Conservation (phyloP, 1,140 invertebrate species). For the Drosophila sulfurigaster region DNA sequence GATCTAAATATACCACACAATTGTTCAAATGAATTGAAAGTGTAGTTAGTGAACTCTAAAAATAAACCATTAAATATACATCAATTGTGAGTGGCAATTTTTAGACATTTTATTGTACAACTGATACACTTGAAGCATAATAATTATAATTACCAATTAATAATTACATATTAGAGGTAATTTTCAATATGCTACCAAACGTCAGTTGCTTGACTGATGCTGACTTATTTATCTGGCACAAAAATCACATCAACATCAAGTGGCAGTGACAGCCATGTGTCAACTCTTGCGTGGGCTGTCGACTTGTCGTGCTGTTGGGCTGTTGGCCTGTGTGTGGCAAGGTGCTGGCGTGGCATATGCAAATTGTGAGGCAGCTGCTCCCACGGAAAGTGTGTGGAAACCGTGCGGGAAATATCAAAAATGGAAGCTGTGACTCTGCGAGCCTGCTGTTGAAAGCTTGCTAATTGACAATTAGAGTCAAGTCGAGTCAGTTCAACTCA, state of each 20-base stretch:
- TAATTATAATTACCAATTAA: slow-evolving; percentile 37
- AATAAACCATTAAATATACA: background rate
- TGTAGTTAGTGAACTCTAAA: too few species aligned
- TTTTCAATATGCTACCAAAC: slow-evolving; percentile 68
- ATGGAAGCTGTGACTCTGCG: slow-evolving; percentile 64
- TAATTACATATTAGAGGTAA: slow-evolving; percentile 37
- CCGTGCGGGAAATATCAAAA: slow-evolving; percentile 42
- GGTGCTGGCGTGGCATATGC: slow-evolving; percentile 37
- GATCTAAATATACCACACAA: background rate
- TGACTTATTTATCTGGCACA: slow-evolving; percentile 40
- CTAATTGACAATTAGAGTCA: slow-evolving; percentile 73
- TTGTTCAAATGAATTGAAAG: too few species aligned
- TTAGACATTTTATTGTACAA: background rate
- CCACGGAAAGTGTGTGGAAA: slow-evolving; percentile 43
- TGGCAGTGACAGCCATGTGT: slow-evolving; percentile 65
- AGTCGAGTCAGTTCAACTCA: slow-evolving; percentile 37
- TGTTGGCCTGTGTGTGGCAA: slow-evolving; percentile 27
- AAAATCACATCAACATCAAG: slow-evolving; percentile 49
- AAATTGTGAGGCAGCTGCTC: slow-evolving; percentile 43
- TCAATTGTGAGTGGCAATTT: background rate
- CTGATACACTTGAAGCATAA: background rate
- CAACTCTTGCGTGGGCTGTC: slow-evolving; percentile 64
- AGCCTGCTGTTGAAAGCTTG: slow-evolving; percentile 67
- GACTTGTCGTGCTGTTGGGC: slow-evolving; percentile 2
- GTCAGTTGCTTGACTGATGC: slow-evolving; percentile 19